Evolutionary conservation across 2,113 vertebrate species (phyloP), one percentile per base, ranked within the genome.

Genomic region (Ranitomeya imitator): DNA sequence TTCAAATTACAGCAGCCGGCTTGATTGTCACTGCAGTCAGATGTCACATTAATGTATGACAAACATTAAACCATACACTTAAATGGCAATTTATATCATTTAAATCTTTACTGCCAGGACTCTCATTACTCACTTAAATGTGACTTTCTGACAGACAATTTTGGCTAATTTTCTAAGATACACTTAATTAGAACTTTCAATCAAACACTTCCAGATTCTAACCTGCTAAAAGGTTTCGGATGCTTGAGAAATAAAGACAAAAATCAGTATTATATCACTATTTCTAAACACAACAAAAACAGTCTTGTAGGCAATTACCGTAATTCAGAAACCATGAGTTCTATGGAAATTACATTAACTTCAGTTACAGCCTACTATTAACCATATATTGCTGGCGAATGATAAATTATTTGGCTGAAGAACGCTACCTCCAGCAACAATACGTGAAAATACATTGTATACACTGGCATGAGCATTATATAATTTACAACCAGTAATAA

Each of bases 1-100:
- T 96, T 96, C 96, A 98, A 98, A 99, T 99, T 97, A 98, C 96
- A 97, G 97, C 95, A 97, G 97, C 97, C 96, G 96, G 96, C 96
- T 96, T 98, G 97, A 99, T 99, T 98, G 97, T 98, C 97, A 98
- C 96, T 95, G 96, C 95, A 97, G 96, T 95, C 96, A 98, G 95
- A 94, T 97, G 97, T 97, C 97, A 97, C 97, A 98, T 99, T 98
- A 99, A 98, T 97, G 96, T 96, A 97, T 96, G 97, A 97, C 96
- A 97, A 97, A 98, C 97, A 99, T 97, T 99, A 99, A 97, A 97
- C 96, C 92, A 95, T 97, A 96, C 97, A 97, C 97, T 99, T 99
- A 99, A 99, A 99, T 95, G 95, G 97, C 97, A 97, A 99, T 99
- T 99, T 99, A 99, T 99, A 99, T 98, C 96, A 98, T 99, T 99